These are phyloP conservation scores for Hemibates koningsi DNA, from an alignment of 2,113 vertebrate species.

Conservation along the genomic window DNA sequence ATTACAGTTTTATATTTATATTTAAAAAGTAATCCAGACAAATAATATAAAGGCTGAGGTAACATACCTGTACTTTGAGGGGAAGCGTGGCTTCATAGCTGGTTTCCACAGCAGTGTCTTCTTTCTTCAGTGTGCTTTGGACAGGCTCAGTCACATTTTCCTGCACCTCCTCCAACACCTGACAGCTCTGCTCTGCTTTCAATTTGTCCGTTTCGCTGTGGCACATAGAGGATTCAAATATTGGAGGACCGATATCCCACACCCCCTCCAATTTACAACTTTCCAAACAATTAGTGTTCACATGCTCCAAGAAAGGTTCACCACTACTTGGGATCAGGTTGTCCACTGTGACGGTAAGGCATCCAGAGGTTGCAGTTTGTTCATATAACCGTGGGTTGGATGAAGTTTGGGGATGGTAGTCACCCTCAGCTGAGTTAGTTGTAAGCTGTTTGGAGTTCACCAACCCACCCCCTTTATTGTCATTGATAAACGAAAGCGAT, in stretches of 20 bases:
- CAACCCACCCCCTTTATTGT: accelerated
- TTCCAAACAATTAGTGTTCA: not conserved
- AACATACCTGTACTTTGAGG: slow-evolving; percentile 35
- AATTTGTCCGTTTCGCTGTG: not conserved
- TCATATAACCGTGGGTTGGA: not conserved
- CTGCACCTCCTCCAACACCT: not conserved
- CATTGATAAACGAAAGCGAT: not conserved
- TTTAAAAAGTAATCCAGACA: not conserved
- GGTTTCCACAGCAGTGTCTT: not conserved
- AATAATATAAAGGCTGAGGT: not conserved
- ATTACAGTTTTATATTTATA: not conserved
- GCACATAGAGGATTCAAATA: slow-evolving; percentile 25
- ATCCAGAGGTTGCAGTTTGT: not conserved
- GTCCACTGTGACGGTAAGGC: accelerated
- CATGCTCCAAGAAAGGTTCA: not conserved
- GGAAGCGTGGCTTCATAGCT: slow-evolving; percentile 5
- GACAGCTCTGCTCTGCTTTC: not conserved
- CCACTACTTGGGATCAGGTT: not conserved
- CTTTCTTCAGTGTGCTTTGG: not conserved
- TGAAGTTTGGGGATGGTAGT: not conserved
- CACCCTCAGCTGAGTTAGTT: not conserved
- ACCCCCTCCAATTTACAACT: not conserved
- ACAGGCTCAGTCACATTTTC: not conserved
- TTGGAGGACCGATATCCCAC: not conserved
- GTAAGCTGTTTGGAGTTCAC: accelerated